Evolutionary conservation across 2,113 vertebrate species (phyloP).

Genomic region (Monopterus albus): DNA sequence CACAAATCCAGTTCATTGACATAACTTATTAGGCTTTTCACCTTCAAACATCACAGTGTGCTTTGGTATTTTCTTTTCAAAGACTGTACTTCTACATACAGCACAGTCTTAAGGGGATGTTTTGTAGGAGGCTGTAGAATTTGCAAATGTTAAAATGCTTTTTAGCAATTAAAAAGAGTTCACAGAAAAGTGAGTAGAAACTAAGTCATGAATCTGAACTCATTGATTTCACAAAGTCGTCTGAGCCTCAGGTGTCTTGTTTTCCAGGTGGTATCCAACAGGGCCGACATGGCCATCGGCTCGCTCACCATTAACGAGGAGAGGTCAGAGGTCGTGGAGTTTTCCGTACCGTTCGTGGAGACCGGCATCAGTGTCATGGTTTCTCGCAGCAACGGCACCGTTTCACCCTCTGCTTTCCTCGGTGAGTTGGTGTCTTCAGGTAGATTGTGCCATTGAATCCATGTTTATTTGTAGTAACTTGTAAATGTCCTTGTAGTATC

Average conservation of each 20-base stretch:
- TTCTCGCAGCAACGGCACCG: slow-evolving; percentile 91
- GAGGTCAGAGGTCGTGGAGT: slow-evolving; percentile 91
- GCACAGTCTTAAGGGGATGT: not conserved
- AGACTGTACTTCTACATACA: not conserved
- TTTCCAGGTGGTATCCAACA: slow-evolving; percentile 87
- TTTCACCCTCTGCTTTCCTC: slow-evolving; percentile 91
- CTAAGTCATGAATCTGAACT: not conserved
- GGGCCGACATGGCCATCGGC: slow-evolving; percentile 93
- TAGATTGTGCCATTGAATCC: no score
- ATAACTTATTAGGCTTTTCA: no score
- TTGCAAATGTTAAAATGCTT: not conserved
- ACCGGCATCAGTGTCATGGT: slow-evolving; percentile 95
- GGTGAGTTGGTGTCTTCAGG: slow-evolving; percentile 70
- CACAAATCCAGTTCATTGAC: not conserved
- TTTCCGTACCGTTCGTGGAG: slow-evolving; percentile 92
- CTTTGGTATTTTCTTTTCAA: not conserved
- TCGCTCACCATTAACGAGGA: slow-evolving; percentile 93
- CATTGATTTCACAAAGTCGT: no score
- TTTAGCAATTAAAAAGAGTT: not conserved
- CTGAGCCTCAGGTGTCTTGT: no score
- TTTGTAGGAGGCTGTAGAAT: not conserved
- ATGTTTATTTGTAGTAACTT: no score
- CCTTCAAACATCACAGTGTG: not conserved
- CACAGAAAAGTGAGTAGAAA: not conserved
- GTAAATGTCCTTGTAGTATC: no score